Evolutionary conservation across 2,113 vertebrate species (phyloP).

Genomic region (Rhabdornis inornatus): DNA sequence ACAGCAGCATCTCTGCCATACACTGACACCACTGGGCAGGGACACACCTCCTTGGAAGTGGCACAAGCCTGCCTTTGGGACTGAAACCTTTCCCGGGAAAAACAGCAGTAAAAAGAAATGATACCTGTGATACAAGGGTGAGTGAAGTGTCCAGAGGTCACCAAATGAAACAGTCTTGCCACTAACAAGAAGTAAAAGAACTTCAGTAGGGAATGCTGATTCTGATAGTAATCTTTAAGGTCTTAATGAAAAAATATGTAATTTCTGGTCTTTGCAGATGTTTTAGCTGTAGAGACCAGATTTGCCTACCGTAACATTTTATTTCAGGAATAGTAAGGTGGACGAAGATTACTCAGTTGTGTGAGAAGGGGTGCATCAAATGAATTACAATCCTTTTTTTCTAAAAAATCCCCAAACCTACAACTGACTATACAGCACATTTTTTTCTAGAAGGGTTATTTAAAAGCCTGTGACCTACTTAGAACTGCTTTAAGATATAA

Average conservation of each 20-base stretch:
- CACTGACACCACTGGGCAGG: not conserved
- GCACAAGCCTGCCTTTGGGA: not conserved
- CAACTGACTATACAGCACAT: not conserved
- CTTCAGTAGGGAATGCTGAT: not conserved
- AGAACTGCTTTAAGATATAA: not conserved
- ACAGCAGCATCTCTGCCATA: not conserved
- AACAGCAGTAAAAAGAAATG: not conserved
- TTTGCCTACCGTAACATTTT: not conserved
- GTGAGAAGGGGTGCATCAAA: not conserved
- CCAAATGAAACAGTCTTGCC: not conserved
- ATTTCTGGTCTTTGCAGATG: not conserved
- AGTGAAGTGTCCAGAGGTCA: not conserved
- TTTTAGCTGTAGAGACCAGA: not conserved
- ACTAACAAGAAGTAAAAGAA: not conserved
- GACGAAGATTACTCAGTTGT: not conserved
- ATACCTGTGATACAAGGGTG: not conserved
- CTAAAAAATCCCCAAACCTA: not conserved
- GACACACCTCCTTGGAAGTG: not conserved
- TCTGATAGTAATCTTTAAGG: not conserved
- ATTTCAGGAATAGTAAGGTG: not conserved
- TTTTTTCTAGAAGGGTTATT: not conserved
- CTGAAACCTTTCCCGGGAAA: not conserved
- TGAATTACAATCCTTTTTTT: not conserved
- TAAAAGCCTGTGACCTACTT: not conserved
- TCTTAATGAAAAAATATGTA: not conserved